These are phyloP conservation scores for Sula dactylatra DNA, from an alignment of 2,113 vertebrate species.

Conservation along the genomic window DNA sequence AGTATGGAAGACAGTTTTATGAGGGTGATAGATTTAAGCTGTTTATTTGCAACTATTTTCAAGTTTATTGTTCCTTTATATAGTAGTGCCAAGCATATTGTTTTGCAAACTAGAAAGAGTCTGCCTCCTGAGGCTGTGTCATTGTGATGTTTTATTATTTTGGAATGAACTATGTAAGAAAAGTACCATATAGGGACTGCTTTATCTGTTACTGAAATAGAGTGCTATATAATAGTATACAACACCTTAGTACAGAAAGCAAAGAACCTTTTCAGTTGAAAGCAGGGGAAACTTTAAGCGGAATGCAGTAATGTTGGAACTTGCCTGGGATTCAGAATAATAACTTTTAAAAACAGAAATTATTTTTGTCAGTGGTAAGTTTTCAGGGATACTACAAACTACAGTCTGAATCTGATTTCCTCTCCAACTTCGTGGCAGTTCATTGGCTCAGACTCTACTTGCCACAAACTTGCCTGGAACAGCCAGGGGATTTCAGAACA, in stretches of 20 bases:
- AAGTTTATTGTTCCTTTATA: background rate
- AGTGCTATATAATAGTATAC: background rate
- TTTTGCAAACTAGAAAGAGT: background rate
- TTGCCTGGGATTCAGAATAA: background rate
- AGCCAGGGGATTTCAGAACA: background rate
- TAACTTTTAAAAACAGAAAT: background rate
- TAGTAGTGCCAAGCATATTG: background rate
- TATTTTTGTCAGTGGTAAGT: background rate
- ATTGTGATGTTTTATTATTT: background rate
- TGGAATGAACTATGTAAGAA: background rate
- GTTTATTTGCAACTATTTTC: conserved; percentile 2
- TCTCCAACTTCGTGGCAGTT: background rate
- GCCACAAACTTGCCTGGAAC: background rate
- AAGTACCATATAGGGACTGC: background rate
- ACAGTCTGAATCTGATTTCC: background rate
- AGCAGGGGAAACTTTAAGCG: background rate
- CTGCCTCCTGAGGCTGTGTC: background rate
- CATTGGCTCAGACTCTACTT: background rate
- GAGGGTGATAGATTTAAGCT: background rate
- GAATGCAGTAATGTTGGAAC: background rate
- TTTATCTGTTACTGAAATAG: background rate
- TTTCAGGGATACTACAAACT: background rate
- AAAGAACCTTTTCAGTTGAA: background rate
- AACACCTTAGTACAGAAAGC: background rate
- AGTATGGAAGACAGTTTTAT: background rate